Base-by-base conservation (phyloP, 2,888 invertebrate genomes). In the Epirrhoe alternata region DNA sequence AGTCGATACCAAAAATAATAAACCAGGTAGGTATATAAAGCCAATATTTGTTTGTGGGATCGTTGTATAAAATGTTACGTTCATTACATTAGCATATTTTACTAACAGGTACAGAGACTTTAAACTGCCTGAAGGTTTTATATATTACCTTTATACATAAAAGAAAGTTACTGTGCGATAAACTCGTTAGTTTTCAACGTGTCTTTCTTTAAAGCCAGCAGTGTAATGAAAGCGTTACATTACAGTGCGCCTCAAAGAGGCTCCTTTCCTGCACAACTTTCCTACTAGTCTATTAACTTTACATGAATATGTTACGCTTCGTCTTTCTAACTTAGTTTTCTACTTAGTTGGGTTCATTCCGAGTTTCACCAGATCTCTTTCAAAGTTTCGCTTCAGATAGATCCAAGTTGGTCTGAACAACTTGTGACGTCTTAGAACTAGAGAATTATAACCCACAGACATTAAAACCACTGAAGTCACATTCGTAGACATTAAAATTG, bases 321-420 rank as follows among this genome's bases (percentile, higher is more conserved):
- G 10, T 8, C 31, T 16, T 35, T 5, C 33, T 59, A 62, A 10
- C 66, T 45, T n/a, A n/a, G n/a, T n/a, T n/a, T n/a, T n/a, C n/a
- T n/a, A n/a, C n/a, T n/a, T n/a, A n/a, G 62, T 62, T 50, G 50
- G 30, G 55, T 56, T 65, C 53, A 58, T 56, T 54, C 54, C 0
- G 54, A 64, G 59, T 59, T 58, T 59, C 16, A 30, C 33, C 35
- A 59, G 50, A 51, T 38, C 49, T 53, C 45, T 59, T 59, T 60
- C 49, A 61, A 69, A 66, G 64, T 68, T 68, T 53, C 33, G 56
- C 47, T 60, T 66, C 66, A 61, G 68, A 57, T 61, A 31, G 45
- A 60, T 45, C 38, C 17, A 53, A 61, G 53, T 56, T 42, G 45
- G 47, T 33, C 16, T 35, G 56, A 58, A 49, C 35, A 35, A 66